Evolutionary conservation across 2,888 invertebrate species (phyloP).

Genomic region (Eutolmus rufibarbis): DNA sequence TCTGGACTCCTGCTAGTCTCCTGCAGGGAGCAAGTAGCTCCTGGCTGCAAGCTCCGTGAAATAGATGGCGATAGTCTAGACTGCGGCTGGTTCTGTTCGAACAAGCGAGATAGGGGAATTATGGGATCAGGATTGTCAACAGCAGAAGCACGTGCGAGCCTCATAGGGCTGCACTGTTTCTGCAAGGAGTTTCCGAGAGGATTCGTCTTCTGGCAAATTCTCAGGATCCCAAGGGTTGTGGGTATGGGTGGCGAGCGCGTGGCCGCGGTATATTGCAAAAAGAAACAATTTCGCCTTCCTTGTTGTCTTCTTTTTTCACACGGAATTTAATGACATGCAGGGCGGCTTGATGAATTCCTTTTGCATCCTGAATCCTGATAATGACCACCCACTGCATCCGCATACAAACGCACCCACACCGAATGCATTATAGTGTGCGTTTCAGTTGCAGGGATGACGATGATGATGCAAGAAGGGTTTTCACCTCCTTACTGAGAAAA

Average conservation of each 20-base stretch:
- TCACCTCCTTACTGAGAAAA: background rate
- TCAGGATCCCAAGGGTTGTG: background rate
- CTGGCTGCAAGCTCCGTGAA: background rate
- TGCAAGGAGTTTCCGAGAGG: background rate
- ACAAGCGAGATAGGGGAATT: slow-evolving; percentile 26
- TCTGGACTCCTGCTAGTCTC: background rate
- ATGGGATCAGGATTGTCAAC: background rate
- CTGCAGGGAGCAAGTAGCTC: slow-evolving; percentile 17
- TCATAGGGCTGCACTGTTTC: slow-evolving; percentile 31
- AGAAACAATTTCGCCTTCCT: slow-evolving; percentile 24
- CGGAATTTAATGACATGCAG: slow-evolving; percentile 12
- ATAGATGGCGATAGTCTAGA: background rate
- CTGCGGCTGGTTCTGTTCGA: slow-evolving; percentile 4
- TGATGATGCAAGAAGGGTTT: background rate
- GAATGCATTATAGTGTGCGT: background rate
- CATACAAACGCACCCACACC: background rate
- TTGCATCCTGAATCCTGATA: slow-evolving; percentile 4
- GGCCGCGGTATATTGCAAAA: background rate
- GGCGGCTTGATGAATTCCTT: background rate
- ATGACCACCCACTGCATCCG: slow-evolving; percentile 38
- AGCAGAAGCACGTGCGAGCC: slow-evolving; percentile 46
- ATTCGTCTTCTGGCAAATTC: background rate
- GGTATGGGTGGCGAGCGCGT: background rate
- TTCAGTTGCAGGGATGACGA: background rate
- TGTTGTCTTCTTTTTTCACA: slow-evolving; percentile 42